Evolutionary conservation across 2,113 vertebrate species (phyloP), one percentile per base, ranked within the genome.

Genomic region (Murina feae): DNA sequence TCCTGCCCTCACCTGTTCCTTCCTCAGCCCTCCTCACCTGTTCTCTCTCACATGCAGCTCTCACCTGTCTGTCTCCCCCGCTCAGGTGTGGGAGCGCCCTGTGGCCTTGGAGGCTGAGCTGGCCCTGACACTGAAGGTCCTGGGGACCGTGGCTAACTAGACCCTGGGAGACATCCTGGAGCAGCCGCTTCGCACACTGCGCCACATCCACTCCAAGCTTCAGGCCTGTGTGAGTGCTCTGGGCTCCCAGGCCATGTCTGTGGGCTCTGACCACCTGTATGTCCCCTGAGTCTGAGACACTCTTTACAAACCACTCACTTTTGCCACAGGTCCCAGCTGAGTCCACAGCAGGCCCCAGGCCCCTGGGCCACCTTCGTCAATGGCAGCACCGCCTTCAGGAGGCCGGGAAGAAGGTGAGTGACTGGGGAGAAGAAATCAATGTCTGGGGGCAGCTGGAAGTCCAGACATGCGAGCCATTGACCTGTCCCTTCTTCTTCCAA

Each of bases 171-270:
- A 23, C 2, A 2, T 65, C 2, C 76, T 92, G 39, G 28, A 17
- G 4, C 25, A 35, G 18, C 93, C 94, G 9, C 72, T 97, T 35
- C 18, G 55, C 25, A 82, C 9, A 0, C 84, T 97, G 35, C 1
- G 1, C 6, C 42, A 90, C 28, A 80, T 96, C 74, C 16, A 6
- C 30, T 4, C 30, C 0, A 72, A 91, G 10, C 71, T 98, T 47
- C 39, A 5, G 47, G 55, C 35, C 30, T 96, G 97, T 25, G 96
- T 96, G 90, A 96, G 97, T 96, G 5, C 12, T 30, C 23, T 4
- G 58, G n/a, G 23, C 18, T 4, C 71, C 80, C 7, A 1, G 47
- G 55, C 12, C 39, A 5, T 20, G 37, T 25, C n/a, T 65, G 21
- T 16, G 21, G 30, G 17, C n/a, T 86, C 39, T 42, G 47, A 30